Base-by-base conservation (phyloP, 2,797 vertebrate genomes). In the Bovichtus variegatus region DNA sequence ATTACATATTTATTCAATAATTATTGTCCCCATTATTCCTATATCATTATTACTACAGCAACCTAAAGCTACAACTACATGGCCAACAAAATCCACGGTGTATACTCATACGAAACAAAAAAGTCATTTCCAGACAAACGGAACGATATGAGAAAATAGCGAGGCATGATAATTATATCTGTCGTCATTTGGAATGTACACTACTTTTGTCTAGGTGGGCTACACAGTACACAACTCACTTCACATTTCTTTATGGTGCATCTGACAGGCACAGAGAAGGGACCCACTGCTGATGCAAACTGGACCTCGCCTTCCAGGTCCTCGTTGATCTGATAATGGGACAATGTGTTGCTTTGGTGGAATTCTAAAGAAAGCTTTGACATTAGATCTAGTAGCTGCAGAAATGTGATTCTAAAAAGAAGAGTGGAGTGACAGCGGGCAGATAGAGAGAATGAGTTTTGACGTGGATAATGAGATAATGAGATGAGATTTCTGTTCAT, bases 221-320 rank as follows among this genome's bases (percentile, higher is more conserved):
- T 49, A 9, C 18, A 10, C 18, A 57, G 15, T 31, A 53, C 3
- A 43, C 41, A 10, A 88, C 93, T 94, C 81, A 99, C 98, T 5
- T 93, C 85, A 84, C 97, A 98, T 74, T 94, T 97, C 94, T 98
- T 99, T 19, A 85, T 94, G 68, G 94, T 95, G 63, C 97, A 99
- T 81, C 92, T 96, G 80, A 99, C 36, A 0, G 95, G 95, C 34
- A 99, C 90, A 38, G 94, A 94, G 86, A 99, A 99, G 15, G 85
- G 18, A n/a, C 97, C 96, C 0, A 87, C 91, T 60, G 95, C 93
- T 43, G 97, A 95, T 80, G 91, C 76, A 84, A 99, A 98, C 7
- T 86, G 91, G 72, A 99, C 58, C 38, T 93, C 94, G 82, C 98
- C 98, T 87, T 96, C 94, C 87, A 99, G 91, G 81, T 96, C 94